Evolutionary conservation across 2,797 vertebrate genomes (phyloP), one percentile per base, ranked within the genome.

Genomic region (Simalia tracyae): DNA sequence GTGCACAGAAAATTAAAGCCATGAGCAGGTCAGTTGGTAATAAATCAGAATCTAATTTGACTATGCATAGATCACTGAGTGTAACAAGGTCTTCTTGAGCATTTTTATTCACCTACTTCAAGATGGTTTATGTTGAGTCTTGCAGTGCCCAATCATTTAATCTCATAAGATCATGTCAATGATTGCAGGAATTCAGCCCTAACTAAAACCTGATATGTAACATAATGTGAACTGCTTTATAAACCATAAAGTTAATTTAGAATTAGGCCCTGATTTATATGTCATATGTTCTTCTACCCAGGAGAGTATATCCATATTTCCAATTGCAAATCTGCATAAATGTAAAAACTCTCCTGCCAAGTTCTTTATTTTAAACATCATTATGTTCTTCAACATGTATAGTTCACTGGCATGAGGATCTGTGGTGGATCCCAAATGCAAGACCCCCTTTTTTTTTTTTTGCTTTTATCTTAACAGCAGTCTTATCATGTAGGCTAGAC

Each of bases 1-100:
- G 50, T 22, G 60, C 60, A 28, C 60, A 84, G 36, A 93, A 86
- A 91, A 72, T 63, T 89, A 14, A 90, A 92, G 86, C 31, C 66
- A 90, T 57, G 28, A 87, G 3, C 28, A 66, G 90, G 89, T 76
- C 64, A 42, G 0, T 0, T 31, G 31, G 15, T 94, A 91, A 60
- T 87, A 90, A 72, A 63, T 91, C n/a, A 12, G 72, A 66, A 89
- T 26, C 28, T 2, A 12, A 76, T 19, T 87, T 64, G 66, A 76
- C 2, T 89, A 0, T 81, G 88, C 87, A 24, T 85, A 66, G 54
- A 86, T 86, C 36, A 72, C 1, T 3, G 22, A 42, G 17, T 42
- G 46, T 15, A n/a, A 68, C 46, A 87, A 81, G 57, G 64, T 85
- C 81, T 60, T 76, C 86, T 63, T 24, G 10, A 76, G 56, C 46